These are phyloP conservation scores for Smithornis capensis DNA, from an alignment of 2,113 vertebrate species.

Conservation along the genomic window DNA sequence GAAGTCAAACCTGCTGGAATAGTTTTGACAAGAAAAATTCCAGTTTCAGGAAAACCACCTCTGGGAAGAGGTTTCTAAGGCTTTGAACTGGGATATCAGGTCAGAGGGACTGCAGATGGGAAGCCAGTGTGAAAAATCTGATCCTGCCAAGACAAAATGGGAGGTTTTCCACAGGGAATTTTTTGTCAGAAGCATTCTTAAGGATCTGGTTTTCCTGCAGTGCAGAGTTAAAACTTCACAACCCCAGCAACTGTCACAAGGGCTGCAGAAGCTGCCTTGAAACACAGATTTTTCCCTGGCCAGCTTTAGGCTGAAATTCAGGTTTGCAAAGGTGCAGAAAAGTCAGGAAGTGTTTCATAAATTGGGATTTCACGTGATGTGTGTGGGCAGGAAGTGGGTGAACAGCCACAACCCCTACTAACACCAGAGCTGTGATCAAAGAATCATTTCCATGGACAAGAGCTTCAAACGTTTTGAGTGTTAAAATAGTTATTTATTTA, in stretches of 20 bases:
- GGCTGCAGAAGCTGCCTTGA: not conserved
- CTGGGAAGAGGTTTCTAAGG: not conserved
- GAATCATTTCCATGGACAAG: not conserved
- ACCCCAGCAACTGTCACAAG: not conserved
- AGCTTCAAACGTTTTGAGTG: not conserved
- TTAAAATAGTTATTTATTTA: not conserved
- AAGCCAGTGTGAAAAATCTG: not conserved
- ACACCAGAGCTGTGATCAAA: not conserved
- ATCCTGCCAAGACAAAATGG: not conserved
- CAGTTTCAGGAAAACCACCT: not conserved
- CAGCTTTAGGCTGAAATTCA: not conserved
- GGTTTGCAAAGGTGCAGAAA: not conserved
- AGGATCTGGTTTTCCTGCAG: not conserved
- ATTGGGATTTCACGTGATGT: not conserved
- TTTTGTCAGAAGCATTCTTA: not conserved
- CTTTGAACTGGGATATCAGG: not conserved
- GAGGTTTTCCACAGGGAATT: not conserved
- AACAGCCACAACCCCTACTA: not conserved
- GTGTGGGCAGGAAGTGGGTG: not conserved
- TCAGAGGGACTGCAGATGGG: not conserved
- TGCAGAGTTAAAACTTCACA: not conserved
- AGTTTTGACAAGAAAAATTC: not conserved
- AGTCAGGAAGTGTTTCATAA: not conserved
- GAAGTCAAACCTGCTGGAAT: not conserved
- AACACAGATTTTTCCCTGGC: not conserved